phyloP scores from a whole-genome alignment of 2,113 vertebrate species.

The Alethe castanea region DNA sequence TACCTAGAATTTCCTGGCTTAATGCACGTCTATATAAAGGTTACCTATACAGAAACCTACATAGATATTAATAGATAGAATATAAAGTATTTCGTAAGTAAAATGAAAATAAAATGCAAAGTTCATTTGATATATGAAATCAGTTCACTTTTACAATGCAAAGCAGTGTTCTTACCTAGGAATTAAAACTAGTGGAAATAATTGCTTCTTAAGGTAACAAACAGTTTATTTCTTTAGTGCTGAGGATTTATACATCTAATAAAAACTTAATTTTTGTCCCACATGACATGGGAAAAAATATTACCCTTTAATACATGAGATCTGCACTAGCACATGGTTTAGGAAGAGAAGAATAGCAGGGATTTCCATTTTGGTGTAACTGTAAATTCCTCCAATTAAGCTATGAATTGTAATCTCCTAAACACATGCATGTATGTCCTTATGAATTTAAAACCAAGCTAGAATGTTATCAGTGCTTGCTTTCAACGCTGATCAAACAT shows the following conservation, averaged over 20 bases:
- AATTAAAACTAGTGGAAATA: background rate
- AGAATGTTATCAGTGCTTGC: background rate
- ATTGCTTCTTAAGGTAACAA: background rate
- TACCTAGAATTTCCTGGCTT: background rate
- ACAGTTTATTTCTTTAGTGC: background rate
- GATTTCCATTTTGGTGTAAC: background rate
- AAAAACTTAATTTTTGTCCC: background rate
- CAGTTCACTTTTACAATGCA: background rate
- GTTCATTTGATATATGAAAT: background rate
- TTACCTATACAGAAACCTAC: background rate
- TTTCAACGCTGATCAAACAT: background rate
- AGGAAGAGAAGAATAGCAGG: background rate
- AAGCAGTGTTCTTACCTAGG: background rate
- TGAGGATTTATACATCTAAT: background rate
- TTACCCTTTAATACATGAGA: background rate
- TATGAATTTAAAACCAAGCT: background rate
- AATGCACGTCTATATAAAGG: background rate
- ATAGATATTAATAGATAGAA: background rate
- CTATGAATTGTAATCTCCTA: background rate
- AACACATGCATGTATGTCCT: background rate
- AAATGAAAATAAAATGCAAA: background rate
- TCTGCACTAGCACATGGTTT: background rate
- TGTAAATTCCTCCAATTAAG: background rate
- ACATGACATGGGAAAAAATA: background rate
- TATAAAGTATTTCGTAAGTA: background rate